Conservation (phyloP, 2,797 vertebrate genomes). For the Sciurus vulgaris region DNA sequence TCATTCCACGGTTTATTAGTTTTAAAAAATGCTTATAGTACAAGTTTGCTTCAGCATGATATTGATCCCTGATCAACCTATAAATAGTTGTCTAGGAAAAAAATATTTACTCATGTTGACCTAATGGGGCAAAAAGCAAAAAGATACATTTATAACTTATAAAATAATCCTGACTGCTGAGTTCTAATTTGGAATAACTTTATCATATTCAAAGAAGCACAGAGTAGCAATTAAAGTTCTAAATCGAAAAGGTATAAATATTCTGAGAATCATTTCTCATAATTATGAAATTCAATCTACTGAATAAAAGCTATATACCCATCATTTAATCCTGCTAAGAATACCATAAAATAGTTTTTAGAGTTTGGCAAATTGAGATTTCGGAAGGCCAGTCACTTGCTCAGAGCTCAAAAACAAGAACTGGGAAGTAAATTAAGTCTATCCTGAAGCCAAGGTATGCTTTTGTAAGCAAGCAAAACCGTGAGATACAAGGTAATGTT, state of each 20-base stretch:
- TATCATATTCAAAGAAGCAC: neutral
- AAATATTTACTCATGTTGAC: neutral
- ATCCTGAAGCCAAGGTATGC: neutral
- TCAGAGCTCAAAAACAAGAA: slow-evolving; percentile 17
- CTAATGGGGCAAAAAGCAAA: neutral
- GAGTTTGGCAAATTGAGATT: slow-evolving; percentile 26
- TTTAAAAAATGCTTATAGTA: neutral
- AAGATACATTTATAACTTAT: neutral
- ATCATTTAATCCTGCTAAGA: slow-evolving; percentile 18
- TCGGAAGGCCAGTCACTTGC: neutral
- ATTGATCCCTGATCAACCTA: neutral
- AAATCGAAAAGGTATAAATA: neutral
- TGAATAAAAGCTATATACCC: slow-evolving; percentile 20
- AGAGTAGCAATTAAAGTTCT: slow-evolving; percentile 12
- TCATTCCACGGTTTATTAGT: neutral
- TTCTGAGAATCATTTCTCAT: slow-evolving; percentile 6
- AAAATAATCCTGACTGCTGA: neutral
- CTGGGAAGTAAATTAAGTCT: neutral
- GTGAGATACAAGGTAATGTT: neutral
- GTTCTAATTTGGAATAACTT: slow-evolving; percentile 40
- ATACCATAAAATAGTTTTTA: neutral
- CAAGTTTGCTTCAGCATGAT: neutral
- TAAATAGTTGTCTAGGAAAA: neutral
- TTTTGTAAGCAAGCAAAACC: slow-evolving; percentile 54
- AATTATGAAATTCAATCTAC: slow-evolving; percentile 53